These are phyloP conservation scores for Sipha flava DNA, from an alignment of 1,140 invertebrate species.

Conservation along the genomic window DNA sequence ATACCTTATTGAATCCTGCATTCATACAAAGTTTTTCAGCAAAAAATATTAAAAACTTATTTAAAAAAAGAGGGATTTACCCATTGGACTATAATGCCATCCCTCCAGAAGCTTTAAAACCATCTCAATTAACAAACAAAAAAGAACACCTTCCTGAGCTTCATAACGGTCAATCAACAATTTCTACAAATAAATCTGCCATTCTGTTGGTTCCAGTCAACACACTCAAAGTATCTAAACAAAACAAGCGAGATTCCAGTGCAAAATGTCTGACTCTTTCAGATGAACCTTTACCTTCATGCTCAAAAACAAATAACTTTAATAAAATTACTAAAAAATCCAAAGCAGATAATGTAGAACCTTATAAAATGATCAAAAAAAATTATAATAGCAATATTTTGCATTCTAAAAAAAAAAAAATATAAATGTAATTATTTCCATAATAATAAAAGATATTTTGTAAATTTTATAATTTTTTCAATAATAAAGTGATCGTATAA, in stretches of 20 bases:
- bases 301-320: too few species aligned
- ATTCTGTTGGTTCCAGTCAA: neutral
- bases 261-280: neutral
- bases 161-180: too few species aligned
- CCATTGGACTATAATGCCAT: neutral
- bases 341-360: too few species aligned
- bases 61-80: neutral
- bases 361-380: too few species aligned
- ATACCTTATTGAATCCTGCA: neutral
- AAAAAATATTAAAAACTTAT: neutral
- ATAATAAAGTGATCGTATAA: too few species aligned
- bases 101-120: neutral
- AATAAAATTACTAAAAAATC: too few species aligned
- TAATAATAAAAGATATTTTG: too few species aligned
- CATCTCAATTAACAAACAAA: slow-evolving; percentile 35
- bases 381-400: too few species aligned
- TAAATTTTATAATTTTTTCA: too few species aligned
- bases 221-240: neutral
- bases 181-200: neutral
- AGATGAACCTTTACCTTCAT: neutral
- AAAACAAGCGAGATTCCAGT: neutral
- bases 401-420: too few species aligned
- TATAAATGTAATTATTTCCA: too few species aligned
- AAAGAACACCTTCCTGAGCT: too few species aligned
- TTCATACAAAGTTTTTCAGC: neutral